Conservation (phyloP, 1,140 invertebrate genomes). For the Lerema accius region DNA sequence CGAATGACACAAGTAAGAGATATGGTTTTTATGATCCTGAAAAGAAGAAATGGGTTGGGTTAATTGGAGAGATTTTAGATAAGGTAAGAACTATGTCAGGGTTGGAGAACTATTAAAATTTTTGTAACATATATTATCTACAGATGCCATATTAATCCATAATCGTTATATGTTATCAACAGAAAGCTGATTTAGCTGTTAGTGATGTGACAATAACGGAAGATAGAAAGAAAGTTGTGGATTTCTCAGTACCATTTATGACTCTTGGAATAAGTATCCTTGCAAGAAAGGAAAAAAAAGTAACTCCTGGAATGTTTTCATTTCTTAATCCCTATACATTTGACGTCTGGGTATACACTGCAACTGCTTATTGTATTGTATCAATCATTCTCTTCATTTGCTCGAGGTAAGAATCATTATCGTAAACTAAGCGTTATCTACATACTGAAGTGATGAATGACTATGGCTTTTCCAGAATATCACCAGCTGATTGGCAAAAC, state of each 20-base stretch:
- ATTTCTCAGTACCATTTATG: slow-evolving; percentile 97
- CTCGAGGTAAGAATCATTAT: slow-evolving; percentile 84
- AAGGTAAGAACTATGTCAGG: slow-evolving; percentile 49
- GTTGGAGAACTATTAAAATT: not conserved
- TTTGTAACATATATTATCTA: not conserved
- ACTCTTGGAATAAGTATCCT: slow-evolving; percentile 91
- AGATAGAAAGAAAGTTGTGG: slow-evolving; percentile 90
- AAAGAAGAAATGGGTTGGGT: slow-evolving; percentile 91
- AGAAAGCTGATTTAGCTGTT: slow-evolving; percentile 95
- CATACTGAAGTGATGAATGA: not conserved
- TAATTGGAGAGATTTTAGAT: slow-evolving; percentile 92
- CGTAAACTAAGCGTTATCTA: not conserved
- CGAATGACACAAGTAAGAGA: slow-evolving; percentile 63
- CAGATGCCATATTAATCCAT: not conserved
- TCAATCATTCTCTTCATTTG: slow-evolving; percentile 90
- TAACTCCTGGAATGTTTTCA: slow-evolving; percentile 88
- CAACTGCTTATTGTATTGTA: slow-evolving; percentile 90
- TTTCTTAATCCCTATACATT: slow-evolving; percentile 92
- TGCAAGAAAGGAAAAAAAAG: slow-evolving; percentile 87
- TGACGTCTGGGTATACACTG: slow-evolving; percentile 94
- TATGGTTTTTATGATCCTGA: slow-evolving; percentile 88
- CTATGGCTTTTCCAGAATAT: slow-evolving; percentile 84
- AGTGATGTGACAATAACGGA: slow-evolving; percentile 96
- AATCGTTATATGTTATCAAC: slow-evolving; percentile 10
- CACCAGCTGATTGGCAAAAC: slow-evolving; percentile 94